These are phyloP conservation scores for Leptinotarsa tumamoca DNA, from an alignment of 2,888 invertebrate species.

Conservation along the genomic window DNA sequence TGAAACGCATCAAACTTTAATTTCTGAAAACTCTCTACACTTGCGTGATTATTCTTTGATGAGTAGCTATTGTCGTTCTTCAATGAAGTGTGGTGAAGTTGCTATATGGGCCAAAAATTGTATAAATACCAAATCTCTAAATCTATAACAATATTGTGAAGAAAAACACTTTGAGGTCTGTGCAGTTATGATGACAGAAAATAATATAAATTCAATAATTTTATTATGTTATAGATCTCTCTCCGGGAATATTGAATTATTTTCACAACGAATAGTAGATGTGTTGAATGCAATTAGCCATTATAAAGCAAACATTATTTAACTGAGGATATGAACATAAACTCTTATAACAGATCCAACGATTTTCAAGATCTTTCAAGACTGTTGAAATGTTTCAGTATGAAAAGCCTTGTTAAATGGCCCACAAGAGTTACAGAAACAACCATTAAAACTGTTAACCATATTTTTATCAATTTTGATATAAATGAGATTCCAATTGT, in stretches of 20 bases:
- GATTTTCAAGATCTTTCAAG: conserved; percentile 10
- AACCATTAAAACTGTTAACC: too few relatives aligned
- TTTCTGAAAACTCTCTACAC: conserved; percentile 6
- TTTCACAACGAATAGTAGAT: not conserved
- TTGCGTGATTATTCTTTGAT: conserved; percentile 20
- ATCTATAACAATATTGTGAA: conserved; percentile 16
- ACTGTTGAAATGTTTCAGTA: not conserved
- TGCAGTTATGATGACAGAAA: conserved; percentile 14
- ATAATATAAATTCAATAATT: conserved; percentile 20
- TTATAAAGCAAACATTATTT: conserved; percentile 6
- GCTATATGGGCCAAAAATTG: conserved; percentile 7
- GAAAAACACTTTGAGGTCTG: conserved; percentile 15
- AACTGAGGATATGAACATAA: conserved; percentile 21
- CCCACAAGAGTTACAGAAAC: too few relatives aligned
- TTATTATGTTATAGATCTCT: conserved; percentile 18
- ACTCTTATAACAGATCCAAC: conserved; percentile 17
- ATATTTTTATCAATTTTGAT: too few relatives aligned
- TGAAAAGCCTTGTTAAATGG: too few relatives aligned
- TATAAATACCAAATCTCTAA: conserved; percentile 15
- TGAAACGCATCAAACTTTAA: conserved; percentile 11
- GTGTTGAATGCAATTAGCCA: conserved; percentile 22
- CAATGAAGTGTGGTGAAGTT: conserved; percentile 19
- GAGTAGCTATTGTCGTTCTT: conserved; percentile 17
- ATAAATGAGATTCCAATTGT: too few relatives aligned
- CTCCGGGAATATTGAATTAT: conserved; percentile 21